Percentiles rank a stretch among this genome's conserved stretches.
These are phyloP conservation scores for Tachysurus fulvidraco DNA, from an alignment of 2,113 vertebrate species.

Conservation along the genomic window DNA sequence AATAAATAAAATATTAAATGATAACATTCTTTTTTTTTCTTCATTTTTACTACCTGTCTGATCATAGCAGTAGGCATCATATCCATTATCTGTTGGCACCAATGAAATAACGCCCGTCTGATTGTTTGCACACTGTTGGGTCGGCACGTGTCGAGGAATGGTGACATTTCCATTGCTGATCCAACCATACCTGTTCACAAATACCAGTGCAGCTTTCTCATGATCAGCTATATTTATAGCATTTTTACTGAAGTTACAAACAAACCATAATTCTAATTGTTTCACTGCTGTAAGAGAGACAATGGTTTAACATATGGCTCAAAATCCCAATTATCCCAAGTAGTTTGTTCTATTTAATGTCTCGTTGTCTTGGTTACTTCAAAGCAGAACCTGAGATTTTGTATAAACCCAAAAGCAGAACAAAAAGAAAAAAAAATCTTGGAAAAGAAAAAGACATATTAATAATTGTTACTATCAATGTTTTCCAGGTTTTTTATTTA, in stretches of 20 bases:
- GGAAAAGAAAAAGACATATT: not conserved
- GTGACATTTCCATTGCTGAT: conserved; percentile 55
- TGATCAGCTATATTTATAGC: not conserved
- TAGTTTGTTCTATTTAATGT: not conserved
- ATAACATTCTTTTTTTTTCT: not conserved
- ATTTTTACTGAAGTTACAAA: not conserved
- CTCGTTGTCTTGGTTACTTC: not conserved
- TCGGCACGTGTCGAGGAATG: conserved; percentile 76
- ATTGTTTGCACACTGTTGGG: conserved; percentile 78
- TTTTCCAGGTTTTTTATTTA: not conserved
- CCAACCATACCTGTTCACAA: conserved; percentile 82
- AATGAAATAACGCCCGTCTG: conserved; percentile 72
- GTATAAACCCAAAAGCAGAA: not conserved
- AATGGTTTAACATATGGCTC: not conserved
- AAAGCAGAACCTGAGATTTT: not conserved
- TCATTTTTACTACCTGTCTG: conserved; percentile 68
- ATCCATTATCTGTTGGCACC: conserved; percentile 51
- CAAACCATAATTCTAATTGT: not conserved
- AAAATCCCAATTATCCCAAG: not conserved
- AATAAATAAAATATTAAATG: not conserved
- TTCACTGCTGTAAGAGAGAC: not conserved
- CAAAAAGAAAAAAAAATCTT: not conserved
- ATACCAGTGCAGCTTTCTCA: conserved; percentile 1
- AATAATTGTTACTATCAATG: not conserved
- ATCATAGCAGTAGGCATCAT: conserved; percentile 85